Evolutionary conservation across 64 coral and sea anemone genomes (phyloP).

Genomic region (Anthopleura sola): DNA sequence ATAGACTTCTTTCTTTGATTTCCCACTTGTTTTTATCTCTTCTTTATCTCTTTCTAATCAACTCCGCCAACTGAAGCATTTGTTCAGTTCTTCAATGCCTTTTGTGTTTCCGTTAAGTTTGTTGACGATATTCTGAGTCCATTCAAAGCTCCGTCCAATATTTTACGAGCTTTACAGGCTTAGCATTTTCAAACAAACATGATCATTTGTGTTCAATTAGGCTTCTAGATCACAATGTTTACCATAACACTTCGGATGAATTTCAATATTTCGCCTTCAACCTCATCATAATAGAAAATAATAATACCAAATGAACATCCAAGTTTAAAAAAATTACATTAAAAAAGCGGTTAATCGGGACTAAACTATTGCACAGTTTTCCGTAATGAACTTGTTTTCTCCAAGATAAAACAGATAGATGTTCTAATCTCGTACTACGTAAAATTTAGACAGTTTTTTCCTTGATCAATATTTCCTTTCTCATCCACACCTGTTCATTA

Average conservation of each 20-base stretch:
- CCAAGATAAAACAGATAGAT: background rate
- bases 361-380: too few relatives aligned
- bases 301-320: background rate
- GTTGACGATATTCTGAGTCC: background rate
- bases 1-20: background rate
- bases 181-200: constrained; percentile 16
- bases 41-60: background rate
- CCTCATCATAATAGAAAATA: background rate
- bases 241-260: background rate
- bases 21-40: background rate
- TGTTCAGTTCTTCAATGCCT: background rate
- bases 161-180: background rate
- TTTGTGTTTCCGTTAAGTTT: background rate
- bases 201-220: constrained; percentile 13
- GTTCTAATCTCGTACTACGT: background rate
- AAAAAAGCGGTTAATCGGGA: background rate
- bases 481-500: background rate
- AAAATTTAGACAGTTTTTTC: background rate
- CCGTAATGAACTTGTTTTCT: background rate
- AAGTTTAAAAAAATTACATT: background rate
- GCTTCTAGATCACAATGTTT: background rate
- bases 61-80: background rate
- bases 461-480: background rate
- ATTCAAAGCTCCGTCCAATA: constrained; percentile 11
- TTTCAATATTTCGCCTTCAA: background rate